Evolutionary conservation across 2,888 invertebrate genomes (phyloP).

Genomic region (Ophion slaviceki): DNA sequence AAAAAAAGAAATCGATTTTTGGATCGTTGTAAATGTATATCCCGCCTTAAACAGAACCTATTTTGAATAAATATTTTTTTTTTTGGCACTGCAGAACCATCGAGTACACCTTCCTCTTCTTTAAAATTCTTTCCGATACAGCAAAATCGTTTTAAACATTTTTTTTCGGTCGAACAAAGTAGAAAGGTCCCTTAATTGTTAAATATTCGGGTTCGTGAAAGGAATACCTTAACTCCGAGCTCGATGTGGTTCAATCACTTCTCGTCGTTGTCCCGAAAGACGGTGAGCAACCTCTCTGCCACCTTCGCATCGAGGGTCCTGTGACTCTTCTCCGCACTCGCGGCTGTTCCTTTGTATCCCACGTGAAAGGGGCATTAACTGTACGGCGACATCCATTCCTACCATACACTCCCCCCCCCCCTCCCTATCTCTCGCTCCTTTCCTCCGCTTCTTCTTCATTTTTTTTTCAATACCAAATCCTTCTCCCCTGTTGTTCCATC

Average conservation of each 20-base stretch:
- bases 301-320: conserved; percentile 49
- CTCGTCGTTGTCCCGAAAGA: conserved; percentile 55
- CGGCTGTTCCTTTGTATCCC: conserved; percentile 44
- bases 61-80: too few species aligned
- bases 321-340: conserved; percentile 57
- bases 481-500: conserved; percentile 4
- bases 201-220: too few species aligned
- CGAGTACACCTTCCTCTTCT: too few species aligned
- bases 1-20: too few species aligned
- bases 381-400: conserved; percentile 26
- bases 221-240: not conserved
- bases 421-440: not conserved
- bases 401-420: conserved; percentile 10
- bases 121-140: too few species aligned
- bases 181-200: too few species aligned
- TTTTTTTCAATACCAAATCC: not conserved
- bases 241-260: conserved; percentile 42
- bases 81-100: too few species aligned
- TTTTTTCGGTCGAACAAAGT: too few species aligned
- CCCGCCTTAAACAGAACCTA: too few species aligned
- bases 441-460: not conserved
- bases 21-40: too few species aligned
- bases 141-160: too few species aligned
- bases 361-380: conserved; percentile 50
- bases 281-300: conserved; percentile 47